Percentiles rank a stretch among this genome's conserved stretches.
Evolutionary conservation across 1,140 invertebrate species (phyloP).

Genomic region (Calephelis virginiensis): DNA sequence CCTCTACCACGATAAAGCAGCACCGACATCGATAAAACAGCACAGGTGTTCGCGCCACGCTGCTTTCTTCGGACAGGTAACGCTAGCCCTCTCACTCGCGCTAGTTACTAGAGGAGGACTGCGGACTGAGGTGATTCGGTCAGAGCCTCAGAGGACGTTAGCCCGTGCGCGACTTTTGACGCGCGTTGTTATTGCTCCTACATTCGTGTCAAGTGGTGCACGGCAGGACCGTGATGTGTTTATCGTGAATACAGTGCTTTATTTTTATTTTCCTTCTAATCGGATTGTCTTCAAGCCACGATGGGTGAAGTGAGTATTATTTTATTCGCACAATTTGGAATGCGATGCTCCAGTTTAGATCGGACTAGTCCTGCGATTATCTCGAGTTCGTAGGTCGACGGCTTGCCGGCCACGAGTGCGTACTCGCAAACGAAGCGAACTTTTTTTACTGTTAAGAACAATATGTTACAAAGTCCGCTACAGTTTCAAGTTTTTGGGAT

Average conservation of each 20-base stretch:
- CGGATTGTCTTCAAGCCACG: slow-evolving; percentile 48
- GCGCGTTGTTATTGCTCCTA: slow-evolving; percentile 38
- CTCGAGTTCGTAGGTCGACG: slow-evolving; percentile 65
- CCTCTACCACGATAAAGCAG: slow-evolving; percentile 35
- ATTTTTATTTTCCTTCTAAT: slow-evolving; percentile 44
- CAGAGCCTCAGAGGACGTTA: slow-evolving; percentile 62
- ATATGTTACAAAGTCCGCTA: slow-evolving; percentile 7
- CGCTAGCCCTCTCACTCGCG: slow-evolving; percentile 53
- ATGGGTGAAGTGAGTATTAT: slow-evolving; percentile 70
- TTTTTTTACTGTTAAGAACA: slow-evolving; percentile 17
- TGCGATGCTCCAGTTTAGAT: slow-evolving; percentile 52
- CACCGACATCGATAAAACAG: slow-evolving; percentile 44
- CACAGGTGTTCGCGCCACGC: slow-evolving; percentile 41
- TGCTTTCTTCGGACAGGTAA: slow-evolving; percentile 52
- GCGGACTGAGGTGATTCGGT: slow-evolving; percentile 41
- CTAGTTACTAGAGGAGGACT: slow-evolving; percentile 48
- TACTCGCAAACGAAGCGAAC: background rate
- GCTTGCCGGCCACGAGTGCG: slow-evolving; percentile 29
- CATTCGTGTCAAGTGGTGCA: slow-evolving; percentile 52
- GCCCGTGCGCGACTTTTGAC: slow-evolving; percentile 52
- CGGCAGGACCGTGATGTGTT: slow-evolving; percentile 56
- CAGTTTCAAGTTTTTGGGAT: background rate
- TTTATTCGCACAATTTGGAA: slow-evolving; percentile 34
- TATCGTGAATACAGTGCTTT: slow-evolving; percentile 51
- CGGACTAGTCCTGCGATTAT: slow-evolving; percentile 46